phyloP scores from a whole-genome alignment of 1,140 invertebrate genomes.

The Littorina saxatilis region DNA sequence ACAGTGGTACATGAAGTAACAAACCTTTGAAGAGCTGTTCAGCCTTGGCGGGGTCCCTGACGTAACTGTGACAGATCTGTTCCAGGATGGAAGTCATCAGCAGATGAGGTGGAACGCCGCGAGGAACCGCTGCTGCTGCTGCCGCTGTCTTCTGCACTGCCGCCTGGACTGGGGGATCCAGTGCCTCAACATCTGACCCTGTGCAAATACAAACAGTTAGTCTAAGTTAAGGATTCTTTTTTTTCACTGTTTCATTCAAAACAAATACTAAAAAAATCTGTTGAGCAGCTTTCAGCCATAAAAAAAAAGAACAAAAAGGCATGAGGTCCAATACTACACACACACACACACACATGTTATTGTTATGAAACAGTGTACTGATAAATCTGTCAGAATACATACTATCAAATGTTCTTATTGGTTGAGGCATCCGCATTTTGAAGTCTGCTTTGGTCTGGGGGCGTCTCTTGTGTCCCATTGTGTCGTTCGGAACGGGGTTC shows the following conservation, averaged over 20 bases:
- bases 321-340: too few species aligned
- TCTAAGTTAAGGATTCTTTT: background rate
- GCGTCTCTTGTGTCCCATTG: constrained; percentile 33
- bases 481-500: background rate
- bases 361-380: too few species aligned
- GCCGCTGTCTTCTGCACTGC: constrained; percentile 30
- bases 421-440: constrained; percentile 20
- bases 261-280: too few species aligned
- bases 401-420: constrained; percentile 44
- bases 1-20: too few species aligned
- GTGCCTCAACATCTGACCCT: constrained; percentile 38
- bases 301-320: too few species aligned
- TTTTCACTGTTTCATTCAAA: background rate
- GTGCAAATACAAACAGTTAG: background rate
- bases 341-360: too few species aligned
- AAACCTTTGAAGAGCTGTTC: constrained; percentile 62
- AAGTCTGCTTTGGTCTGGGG: constrained; percentile 41
- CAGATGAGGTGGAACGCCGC: constrained; percentile 59
- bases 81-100: constrained; percentile 64
- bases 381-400: too few species aligned
- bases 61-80: constrained; percentile 60
- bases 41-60: constrained; percentile 48
- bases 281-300: too few species aligned
- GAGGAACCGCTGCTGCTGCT: constrained; percentile 39
- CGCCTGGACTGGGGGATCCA: constrained; percentile 5